These are phyloP conservation scores for Sphaerophoria rueppellii DNA, from an alignment of 2,888 invertebrate species.

Conservation along the genomic window DNA sequence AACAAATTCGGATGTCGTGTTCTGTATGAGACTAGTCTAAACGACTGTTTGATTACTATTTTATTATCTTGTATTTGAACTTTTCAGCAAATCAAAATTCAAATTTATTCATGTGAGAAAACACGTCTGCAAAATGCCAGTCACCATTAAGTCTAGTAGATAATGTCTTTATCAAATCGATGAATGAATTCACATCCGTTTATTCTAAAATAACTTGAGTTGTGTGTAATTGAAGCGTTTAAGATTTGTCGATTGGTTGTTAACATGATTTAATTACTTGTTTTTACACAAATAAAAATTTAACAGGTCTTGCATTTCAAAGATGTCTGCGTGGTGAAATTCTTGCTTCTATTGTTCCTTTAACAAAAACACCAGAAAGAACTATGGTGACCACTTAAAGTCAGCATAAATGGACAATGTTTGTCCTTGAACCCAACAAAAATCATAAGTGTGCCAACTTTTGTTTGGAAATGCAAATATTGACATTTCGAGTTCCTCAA, in stretches of 20 bases:
- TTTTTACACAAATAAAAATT: too few species aligned
- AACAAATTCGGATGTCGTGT: neutral
- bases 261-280: too few species aligned
- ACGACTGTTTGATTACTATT: neutral
- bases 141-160: slow-evolving; percentile 31
- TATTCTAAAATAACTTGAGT: neutral
- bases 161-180: slow-evolving; percentile 29
- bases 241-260: neutral
- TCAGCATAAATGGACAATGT: too few species aligned
- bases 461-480: too few species aligned
- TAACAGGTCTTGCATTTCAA: too few species aligned
- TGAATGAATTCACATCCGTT: slow-evolving; percentile 54
- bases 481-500: too few species aligned
- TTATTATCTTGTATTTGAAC: slow-evolving; percentile 24
- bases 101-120: slow-evolving; percentile 58
- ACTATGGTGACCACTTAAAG: too few species aligned
- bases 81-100: slow-evolving; percentile 25
- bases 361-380: too few species aligned
- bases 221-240: neutral
- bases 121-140: slow-evolving; percentile 25
- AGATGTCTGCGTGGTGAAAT: too few species aligned
- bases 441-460: too few species aligned
- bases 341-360: too few species aligned
- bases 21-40: neutral
- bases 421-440: too few species aligned